Percentiles rank a stretch among this genome's conserved stretches.
phyloP scores from a whole-genome alignment of 2,797 vertebrate genomes.

The Lophotriccus pileatus region DNA sequence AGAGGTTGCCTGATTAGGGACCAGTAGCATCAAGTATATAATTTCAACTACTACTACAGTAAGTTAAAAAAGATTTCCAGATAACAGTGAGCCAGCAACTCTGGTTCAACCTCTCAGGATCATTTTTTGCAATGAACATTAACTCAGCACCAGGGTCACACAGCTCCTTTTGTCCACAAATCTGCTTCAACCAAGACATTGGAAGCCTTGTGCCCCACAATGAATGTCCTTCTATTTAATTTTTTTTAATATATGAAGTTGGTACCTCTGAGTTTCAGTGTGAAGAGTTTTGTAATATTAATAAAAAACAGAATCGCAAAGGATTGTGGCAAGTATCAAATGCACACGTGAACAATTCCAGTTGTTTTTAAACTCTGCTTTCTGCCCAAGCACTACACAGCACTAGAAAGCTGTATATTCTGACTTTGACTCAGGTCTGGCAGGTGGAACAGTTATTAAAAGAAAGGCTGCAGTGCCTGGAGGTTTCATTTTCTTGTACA shows the following conservation, averaged over 20 bases:
- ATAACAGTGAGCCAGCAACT: not conserved
- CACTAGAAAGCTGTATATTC: constrained; percentile 8
- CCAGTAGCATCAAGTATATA: not conserved
- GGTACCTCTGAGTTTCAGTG: not conserved
- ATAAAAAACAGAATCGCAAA: not conserved
- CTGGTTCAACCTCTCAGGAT: not conserved
- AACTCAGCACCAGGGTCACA: not conserved
- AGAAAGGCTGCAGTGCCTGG: constrained; percentile 22
- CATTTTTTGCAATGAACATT: not conserved
- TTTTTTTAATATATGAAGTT: not conserved
- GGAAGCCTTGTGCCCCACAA: not conserved
- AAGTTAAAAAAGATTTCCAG: not conserved
- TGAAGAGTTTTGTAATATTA: not conserved
- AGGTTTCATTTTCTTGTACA: constrained; percentile 53
- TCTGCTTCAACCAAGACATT: not conserved
- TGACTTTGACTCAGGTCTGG: not conserved
- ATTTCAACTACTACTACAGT: not conserved
- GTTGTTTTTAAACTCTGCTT: not conserved
- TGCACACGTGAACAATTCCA: not conserved
- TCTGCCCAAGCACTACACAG: not conserved
- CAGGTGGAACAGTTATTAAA: constrained; percentile 65
- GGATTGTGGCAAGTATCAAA: not conserved
- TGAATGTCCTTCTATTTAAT: not conserved
- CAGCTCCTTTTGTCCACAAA: not conserved
- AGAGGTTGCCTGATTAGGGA: not conserved